phyloP scores from a whole-genome alignment of 2,797 vertebrate genomes.

The Ciconia nigra region DNA sequence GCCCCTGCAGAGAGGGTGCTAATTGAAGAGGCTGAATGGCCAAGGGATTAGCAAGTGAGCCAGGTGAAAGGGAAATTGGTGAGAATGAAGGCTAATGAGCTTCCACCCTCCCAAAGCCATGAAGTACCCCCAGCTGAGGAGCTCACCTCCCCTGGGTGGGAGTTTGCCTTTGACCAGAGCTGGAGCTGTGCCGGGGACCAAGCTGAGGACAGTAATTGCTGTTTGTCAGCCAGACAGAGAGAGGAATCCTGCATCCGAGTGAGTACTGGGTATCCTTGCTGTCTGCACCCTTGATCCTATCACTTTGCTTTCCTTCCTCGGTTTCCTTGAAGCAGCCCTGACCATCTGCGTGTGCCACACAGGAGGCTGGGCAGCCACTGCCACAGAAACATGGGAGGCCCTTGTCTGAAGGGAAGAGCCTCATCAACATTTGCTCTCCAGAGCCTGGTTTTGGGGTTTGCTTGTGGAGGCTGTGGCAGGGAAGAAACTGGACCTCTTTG shows the following conservation, averaged over 20 bases:
- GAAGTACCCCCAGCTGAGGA: background rate
- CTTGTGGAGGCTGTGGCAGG: too few relatives aligned
- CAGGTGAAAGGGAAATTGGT: background rate
- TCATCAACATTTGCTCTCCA: fast-evolving
- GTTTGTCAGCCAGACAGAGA: fast-evolving
- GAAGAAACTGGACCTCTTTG: background rate
- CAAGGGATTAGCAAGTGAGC: background rate
- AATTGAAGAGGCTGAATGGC: background rate
- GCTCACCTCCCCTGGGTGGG: fast-evolving
- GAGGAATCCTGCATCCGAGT: fast-evolving
- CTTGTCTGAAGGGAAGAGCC: background rate
- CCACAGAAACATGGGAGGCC: fast-evolving
- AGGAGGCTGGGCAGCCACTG: background rate
- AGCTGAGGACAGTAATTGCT: fast-evolving
- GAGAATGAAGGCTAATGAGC: background rate
- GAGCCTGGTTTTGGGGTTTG: background rate
- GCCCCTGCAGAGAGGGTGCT: background rate
- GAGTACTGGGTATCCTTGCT: background rate
- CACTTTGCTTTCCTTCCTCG: background rate
- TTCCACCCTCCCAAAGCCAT: background rate
- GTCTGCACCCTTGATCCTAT: fast-evolving
- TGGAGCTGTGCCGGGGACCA: background rate
- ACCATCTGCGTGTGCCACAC: fast-evolving
- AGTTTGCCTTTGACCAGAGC: background rate
- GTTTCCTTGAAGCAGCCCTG: background rate